These are phyloP conservation scores for Aphidoletes aphidimyza DNA, from an alignment of 2,888 invertebrate species.

Conservation along the genomic window DNA sequence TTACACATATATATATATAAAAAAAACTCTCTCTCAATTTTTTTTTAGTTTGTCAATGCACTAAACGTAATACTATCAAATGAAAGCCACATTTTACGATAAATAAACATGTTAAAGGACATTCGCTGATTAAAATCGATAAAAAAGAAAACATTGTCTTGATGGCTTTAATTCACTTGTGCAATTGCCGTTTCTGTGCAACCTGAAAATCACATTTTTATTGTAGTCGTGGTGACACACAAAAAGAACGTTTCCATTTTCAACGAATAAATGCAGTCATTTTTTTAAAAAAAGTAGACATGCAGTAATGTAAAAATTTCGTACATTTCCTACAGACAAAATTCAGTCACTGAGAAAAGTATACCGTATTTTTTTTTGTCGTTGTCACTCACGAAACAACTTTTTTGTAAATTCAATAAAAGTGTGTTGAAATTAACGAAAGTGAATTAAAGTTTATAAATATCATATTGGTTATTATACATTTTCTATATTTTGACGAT, in stretches of 20 bases:
- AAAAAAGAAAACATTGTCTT: neutral
- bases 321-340: neutral
- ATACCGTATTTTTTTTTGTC: neutral
- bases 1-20: no score
- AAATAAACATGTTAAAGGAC: conserved; percentile 6
- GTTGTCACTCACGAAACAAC: neutral
- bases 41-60: conserved; percentile 2
- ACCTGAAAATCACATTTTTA: neutral
- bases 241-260: neutral
- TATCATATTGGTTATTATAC: neutral
- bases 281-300: neutral
- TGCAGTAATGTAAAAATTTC: neutral
- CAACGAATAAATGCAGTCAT: neutral
- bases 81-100: neutral
- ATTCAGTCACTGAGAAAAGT: neutral
- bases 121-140: neutral
- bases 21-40: neutral
- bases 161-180: neutral
- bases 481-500: neutral
- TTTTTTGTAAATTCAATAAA: neutral
- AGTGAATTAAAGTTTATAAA: neutral
- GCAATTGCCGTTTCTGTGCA: neutral
- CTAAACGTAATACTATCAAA: neutral
- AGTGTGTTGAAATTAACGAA: neutral
- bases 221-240: neutral